Conservation (phyloP, 2,113 vertebrate species). For the Trachemys scripta region DNA sequence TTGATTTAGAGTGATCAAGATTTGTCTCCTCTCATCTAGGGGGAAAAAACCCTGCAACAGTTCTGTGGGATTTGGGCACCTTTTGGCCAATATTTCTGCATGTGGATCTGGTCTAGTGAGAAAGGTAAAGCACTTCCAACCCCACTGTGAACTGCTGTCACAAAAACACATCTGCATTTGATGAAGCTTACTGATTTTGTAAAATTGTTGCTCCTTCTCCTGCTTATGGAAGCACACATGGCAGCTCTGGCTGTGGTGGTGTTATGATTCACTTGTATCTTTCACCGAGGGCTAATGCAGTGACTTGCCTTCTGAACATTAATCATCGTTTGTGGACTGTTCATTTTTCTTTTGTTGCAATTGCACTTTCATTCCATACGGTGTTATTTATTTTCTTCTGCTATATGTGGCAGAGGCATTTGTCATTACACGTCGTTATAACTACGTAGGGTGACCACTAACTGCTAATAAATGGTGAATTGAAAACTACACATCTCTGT, state of each 20-base stretch:
- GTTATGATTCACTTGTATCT: too few species aligned
- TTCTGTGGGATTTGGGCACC: not conserved
- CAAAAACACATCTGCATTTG: too few species aligned
- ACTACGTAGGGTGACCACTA: not conserved
- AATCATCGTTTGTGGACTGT: not conserved
- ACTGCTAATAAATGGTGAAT: not conserved
- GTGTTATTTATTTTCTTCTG: not conserved
- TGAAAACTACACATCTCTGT: not conserved
- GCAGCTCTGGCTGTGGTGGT: too few species aligned
- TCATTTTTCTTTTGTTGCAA: not conserved
- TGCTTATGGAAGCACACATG: too few species aligned
- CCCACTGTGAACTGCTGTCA: too few species aligned
- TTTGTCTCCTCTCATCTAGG: not conserved
- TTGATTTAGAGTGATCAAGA: not conserved
- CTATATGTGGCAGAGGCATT: not conserved
- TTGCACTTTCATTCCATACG: not conserved
- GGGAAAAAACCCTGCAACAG: too few species aligned
- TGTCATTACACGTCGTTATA: not conserved
- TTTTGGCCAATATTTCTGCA: not conserved
- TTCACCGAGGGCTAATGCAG: too few species aligned
- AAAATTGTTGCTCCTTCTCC: too few species aligned
- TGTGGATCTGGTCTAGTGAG: not conserved
- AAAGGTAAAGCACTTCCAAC: not conserved
- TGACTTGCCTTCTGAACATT: not conserved
- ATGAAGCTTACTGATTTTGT: too few species aligned